Base-by-base conservation (phyloP, 2,888 invertebrate species). In the Chloroclysta siterata region DNA sequence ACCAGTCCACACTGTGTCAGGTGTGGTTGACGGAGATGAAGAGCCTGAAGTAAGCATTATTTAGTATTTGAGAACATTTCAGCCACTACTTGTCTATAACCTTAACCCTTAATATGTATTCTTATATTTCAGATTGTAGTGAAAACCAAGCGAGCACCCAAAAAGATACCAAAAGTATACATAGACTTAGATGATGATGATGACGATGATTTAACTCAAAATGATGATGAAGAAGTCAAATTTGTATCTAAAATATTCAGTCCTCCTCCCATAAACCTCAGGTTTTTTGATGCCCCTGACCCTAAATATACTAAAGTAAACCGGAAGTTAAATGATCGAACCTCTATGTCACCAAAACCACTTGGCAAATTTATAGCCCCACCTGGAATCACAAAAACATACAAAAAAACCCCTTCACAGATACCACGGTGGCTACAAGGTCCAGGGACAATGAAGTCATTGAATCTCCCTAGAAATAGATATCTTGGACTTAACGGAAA, bases 181-280 rank as follows among this genome's bases (percentile, higher is more conserved):
- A 82, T 91, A 62, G 81, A 88, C 70, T 71, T 90, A 47, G 86
- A 87, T 15, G 85, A 87, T 14, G 89, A 88, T 14, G 84, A 88
- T 50, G 79, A 82, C 53, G 77, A 81, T n/a, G 14, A 63, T 47
- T 76, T 79, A 33, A 71, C 80, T 17, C 82, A 57, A 42, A 53
- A 86, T 41, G 83, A 85, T 22, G 83, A 88, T 72, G 91, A 92
- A 68, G 91, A 92, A 68, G 88, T 92, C 3, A 84, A 92, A 72
- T 89, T 87, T 76, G 84, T 93, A 0, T 88, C 87, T 70, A 87
- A 87, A 75, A 80, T 90, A 6, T 64, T 77, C 0, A 71, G 83
- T 0, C 88, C 88, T 0, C 78, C 85, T 7, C 79, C 84, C 0
- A 48, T 70, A 0, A 85, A 83, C 72, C 85, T 84, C 71, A 89